Conservation (phyloP, 2,888 invertebrate genomes). For the Acanthopleura granulata region DNA sequence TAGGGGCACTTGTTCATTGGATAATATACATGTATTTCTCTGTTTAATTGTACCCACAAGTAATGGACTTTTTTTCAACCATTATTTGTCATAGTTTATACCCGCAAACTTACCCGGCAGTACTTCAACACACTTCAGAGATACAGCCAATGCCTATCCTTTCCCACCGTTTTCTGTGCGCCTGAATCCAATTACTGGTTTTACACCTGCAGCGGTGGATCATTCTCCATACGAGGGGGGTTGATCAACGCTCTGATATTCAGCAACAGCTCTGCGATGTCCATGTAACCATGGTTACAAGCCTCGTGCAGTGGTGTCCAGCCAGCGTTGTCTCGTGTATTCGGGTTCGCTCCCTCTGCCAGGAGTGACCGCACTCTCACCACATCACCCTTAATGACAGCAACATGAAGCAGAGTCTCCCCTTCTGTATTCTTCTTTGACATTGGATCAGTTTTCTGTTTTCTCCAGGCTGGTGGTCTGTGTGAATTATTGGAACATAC, state of each 20-base stretch:
- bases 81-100: too few species aligned
- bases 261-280: conserved; percentile 75
- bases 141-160: too few species aligned
- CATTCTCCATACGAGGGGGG: conserved; percentile 76
- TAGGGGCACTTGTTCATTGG: too few species aligned
- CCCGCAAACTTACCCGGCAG: too few species aligned
- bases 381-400: conserved; percentile 72
- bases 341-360: conserved; percentile 75
- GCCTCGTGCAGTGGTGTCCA: conserved; percentile 83
- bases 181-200: too few species aligned
- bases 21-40: too few species aligned
- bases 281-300: conserved; percentile 74
- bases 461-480: background rate
- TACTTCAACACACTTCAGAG: too few species aligned
- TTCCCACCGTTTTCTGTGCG: too few species aligned
- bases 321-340: conserved; percentile 78
- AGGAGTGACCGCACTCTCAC: conserved; percentile 73
- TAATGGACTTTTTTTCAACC: too few species aligned
- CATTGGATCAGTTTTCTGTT: background rate
- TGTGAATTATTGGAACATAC: background rate
- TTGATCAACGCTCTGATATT: conserved; percentile 76
- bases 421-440: conserved; percentile 78
- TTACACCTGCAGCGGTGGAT: conserved; percentile 80
- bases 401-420: conserved; percentile 77
- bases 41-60: too few species aligned